A percentile compares a stretch with the other conserved stretches of the same genome.
Evolutionary conservation across 2,888 invertebrate genomes (phyloP).

Genomic region (Polydrusus cervinus): DNA sequence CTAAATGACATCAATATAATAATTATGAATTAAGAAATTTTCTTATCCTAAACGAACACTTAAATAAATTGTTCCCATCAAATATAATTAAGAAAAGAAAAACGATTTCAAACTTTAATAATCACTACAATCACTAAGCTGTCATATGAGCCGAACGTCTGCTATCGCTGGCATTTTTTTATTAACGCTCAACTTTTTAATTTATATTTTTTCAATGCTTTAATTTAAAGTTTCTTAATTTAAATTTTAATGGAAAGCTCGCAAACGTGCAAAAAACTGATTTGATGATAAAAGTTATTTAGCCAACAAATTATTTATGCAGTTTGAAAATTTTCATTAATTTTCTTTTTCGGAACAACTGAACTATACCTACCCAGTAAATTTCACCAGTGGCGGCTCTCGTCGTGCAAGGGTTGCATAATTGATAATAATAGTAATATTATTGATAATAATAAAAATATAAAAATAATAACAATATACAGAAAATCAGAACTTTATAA

Average conservation of each 20-base stretch:
- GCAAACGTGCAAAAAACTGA: not conserved
- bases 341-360: not conserved
- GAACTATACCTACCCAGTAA: not conserved
- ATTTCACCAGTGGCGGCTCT: too few species aligned
- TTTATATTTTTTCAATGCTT: slow-evolving; percentile 5
- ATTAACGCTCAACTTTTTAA: not conserved
- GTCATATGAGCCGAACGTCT: not conserved
- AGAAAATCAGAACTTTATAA: too few species aligned
- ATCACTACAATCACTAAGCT: not conserved
- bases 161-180: not conserved
- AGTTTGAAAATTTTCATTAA: not conserved
- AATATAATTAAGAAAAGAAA: too few species aligned
- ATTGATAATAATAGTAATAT: too few species aligned
- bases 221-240: slow-evolving; percentile 11
- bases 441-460: too few species aligned
- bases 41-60: too few species aligned
- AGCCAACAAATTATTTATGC: not conserved
- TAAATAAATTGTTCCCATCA: too few species aligned
- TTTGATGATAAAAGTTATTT: slow-evolving; percentile 1
- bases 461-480: too few species aligned
- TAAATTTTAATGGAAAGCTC: slow-evolving; percentile 16
- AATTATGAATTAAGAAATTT: too few species aligned
- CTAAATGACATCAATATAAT: too few species aligned
- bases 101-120: not conserved
- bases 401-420: too few species aligned